phyloP scores from a whole-genome alignment of 2,113 vertebrate species.

The Propithecus coquereli region DNA sequence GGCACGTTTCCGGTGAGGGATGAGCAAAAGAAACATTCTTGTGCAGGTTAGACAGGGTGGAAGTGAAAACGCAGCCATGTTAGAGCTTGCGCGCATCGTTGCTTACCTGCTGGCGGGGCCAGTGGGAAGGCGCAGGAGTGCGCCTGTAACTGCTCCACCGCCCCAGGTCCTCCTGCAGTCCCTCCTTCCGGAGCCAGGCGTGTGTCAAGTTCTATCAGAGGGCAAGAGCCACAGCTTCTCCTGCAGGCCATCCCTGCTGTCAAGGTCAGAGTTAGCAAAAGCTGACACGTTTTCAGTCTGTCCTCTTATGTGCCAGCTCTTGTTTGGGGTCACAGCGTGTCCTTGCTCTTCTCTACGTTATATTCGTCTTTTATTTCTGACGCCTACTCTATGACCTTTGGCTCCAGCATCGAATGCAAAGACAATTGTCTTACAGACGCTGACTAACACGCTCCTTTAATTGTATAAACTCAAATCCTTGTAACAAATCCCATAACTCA shows the following conservation, averaged over 20 bases:
- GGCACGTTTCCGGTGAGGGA: neutral
- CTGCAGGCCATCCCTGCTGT: neutral
- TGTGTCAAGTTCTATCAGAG: neutral
- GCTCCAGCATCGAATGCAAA: neutral
- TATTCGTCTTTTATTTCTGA: neutral
- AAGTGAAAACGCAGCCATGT: neutral
- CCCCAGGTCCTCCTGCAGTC: neutral
- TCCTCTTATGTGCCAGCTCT: neutral
- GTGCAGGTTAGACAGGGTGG: neutral
- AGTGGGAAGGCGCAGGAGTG: rapidly evolving
- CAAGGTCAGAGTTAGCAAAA: neutral
- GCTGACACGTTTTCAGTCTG: neutral
- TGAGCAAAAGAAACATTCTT: neutral
- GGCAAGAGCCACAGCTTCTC: neutral
- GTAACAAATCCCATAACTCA: neutral
- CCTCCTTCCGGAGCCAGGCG: neutral
- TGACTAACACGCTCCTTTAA: neutral
- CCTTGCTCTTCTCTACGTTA: neutral
- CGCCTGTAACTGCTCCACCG: neutral
- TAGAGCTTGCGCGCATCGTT: neutral
- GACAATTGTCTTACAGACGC: neutral
- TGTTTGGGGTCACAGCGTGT: neutral
- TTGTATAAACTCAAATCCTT: neutral
- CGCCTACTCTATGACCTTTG: neutral
- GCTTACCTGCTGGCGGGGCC: neutral